Conservation (phyloP, 2,113 vertebrate genomes). For the Damaliscus lunatus region DNA sequence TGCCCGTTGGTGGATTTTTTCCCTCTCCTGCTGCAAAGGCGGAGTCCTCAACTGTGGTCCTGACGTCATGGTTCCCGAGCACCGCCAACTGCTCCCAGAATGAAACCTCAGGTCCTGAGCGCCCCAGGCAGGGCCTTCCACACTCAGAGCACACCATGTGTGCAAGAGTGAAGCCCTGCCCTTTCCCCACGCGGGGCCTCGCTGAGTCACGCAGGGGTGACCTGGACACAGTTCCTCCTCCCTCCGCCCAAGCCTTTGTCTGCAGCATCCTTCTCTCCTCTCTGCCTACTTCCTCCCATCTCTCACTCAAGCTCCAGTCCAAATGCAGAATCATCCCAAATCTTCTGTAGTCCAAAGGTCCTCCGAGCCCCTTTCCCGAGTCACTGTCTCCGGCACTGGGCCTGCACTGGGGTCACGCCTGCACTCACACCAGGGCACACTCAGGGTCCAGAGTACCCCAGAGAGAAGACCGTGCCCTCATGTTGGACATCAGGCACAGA, state of each 20-base stretch:
- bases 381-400: neutral
- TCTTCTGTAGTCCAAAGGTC: neutral
- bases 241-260: neutral
- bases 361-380: rapidly evolving
- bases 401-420: neutral
- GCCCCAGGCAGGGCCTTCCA: neutral
- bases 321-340: neutral
- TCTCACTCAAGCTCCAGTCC: neutral
- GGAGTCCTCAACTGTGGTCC: neutral
- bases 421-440: neutral
- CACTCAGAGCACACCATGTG: rapidly evolving
- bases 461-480: neutral
- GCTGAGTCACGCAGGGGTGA: neutral
- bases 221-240: neutral
- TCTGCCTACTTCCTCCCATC: neutral
- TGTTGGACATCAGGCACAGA: neutral
- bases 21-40: neutral
- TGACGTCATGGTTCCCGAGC: neutral
- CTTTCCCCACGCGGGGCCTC: too few relatives aligned
- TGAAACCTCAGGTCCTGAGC: neutral
- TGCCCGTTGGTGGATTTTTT: rapidly evolving
- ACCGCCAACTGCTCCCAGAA: neutral
- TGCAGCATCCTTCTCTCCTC: neutral
- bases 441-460: neutral
- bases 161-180: rapidly evolving